These are phyloP conservation scores for Mylabris sibirica DNA, from an alignment of 2,888 invertebrate genomes.

Conservation along the genomic window DNA sequence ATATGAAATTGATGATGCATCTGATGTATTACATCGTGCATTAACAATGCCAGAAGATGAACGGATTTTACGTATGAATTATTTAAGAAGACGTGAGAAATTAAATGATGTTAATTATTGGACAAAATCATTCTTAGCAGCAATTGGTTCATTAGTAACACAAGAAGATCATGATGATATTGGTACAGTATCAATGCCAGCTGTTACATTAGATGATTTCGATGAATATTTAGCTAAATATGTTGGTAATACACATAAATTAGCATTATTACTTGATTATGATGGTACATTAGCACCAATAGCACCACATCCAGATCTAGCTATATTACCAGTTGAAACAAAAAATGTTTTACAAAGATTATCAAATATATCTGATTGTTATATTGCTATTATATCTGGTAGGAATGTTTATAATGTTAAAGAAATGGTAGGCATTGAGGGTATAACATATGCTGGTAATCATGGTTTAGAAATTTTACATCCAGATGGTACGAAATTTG, in stretches of 20 bases:
- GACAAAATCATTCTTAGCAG: conserved; percentile 88
- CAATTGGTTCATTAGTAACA: conserved; percentile 78
- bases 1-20: conserved; percentile 86
- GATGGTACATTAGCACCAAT: conserved; percentile 90
- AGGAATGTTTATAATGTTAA: conserved; percentile 88
- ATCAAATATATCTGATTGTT: conserved; percentile 85
- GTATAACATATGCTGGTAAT: conserved; percentile 90
- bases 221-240: conserved; percentile 90
- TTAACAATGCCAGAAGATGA: conserved; percentile 92
- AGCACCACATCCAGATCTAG: conserved; percentile 88
- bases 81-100: conserved; percentile 80
- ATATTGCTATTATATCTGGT: conserved; percentile 87
- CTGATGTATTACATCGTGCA: conserved; percentile 87
- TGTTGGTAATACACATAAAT: conserved; percentile 84
- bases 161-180: conserved; percentile 83
- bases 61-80: conserved; percentile 84
- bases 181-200: conserved; percentile 85
- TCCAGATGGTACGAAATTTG: conserved; percentile 89
- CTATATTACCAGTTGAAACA: conserved; percentile 84
- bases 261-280: conserved; percentile 84
- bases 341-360: conserved; percentile 83
- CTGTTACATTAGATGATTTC: conserved; percentile 89
- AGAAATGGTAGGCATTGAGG: conserved; percentile 88
- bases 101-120: conserved; percentile 86
- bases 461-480: conserved; percentile 89